phyloP scores from a whole-genome alignment of 2,888 invertebrate genomes.

The Eupithecia dodoneata region DNA sequence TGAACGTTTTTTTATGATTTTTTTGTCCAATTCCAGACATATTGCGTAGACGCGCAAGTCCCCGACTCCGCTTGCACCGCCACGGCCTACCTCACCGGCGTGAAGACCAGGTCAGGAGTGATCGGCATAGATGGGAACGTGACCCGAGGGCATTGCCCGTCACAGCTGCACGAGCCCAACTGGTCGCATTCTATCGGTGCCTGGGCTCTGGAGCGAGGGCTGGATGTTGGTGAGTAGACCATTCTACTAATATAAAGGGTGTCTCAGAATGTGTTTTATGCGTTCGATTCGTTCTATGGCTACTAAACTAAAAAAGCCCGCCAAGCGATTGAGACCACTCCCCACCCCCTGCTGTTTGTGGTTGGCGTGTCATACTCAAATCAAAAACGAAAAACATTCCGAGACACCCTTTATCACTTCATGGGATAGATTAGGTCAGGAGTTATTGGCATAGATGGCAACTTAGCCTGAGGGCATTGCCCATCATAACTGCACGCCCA shows the following conservation, averaged over 20 bases:
- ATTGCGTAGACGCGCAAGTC: constrained; percentile 87
- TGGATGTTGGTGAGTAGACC: constrained; percentile 73
- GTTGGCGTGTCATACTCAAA: too few relatives aligned
- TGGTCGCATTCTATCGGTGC: constrained; percentile 87
- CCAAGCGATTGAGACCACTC: too few relatives aligned
- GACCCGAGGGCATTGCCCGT: constrained; percentile 85
- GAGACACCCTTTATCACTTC: too few relatives aligned
- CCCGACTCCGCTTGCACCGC: constrained; percentile 90
- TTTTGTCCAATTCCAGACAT: constrained; percentile 73
- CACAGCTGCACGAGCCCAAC: constrained; percentile 83
- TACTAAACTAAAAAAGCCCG: too few relatives aligned
- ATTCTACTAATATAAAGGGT: not conserved
- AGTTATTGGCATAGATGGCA: constrained; percentile 88
- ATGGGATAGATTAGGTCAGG: constrained; percentile 83
- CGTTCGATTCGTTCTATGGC: too few relatives aligned
- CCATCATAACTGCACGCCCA: constrained; percentile 78
- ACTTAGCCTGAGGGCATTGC: constrained; percentile 86
- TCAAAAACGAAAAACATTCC: too few relatives aligned
- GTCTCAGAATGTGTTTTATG: too few relatives aligned
- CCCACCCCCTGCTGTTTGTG: too few relatives aligned
- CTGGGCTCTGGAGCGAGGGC: constrained; percentile 85
- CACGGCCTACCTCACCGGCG: constrained; percentile 88
- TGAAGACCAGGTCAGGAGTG: constrained; percentile 87
- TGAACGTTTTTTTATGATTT: not conserved
- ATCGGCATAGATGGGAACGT: constrained; percentile 89